A percentile compares a stretch with the other conserved stretches of the same genome.
Conservation (phyloP, 2,113 vertebrate genomes). For the human region DNA sequence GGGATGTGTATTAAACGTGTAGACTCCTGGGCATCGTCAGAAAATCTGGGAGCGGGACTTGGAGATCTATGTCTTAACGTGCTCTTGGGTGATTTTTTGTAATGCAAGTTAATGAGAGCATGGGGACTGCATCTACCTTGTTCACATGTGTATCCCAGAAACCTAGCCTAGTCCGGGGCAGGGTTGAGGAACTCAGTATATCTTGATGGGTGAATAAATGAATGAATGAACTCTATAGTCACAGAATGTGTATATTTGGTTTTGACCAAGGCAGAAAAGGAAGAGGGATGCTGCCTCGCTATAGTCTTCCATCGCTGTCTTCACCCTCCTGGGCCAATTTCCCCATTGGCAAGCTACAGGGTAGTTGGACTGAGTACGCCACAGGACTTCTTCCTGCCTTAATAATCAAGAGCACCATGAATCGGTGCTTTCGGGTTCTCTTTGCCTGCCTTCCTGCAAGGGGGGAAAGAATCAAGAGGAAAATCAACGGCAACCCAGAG, state of each 20-base stretch:
- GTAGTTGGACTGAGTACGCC: background rate
- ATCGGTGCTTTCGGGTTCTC: background rate
- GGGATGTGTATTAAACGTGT: rapidly evolving
- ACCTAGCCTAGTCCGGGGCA: background rate
- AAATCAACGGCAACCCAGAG: background rate
- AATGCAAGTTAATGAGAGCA: background rate
- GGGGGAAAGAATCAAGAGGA: background rate
- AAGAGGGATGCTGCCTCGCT: background rate
- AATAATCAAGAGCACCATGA: too few species aligned
- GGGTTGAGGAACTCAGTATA: background rate
- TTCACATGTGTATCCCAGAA: background rate
- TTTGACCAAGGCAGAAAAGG: background rate
- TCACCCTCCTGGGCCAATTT: background rate
- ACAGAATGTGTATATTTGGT: background rate
- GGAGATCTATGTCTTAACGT: background rate
- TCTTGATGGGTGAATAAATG: background rate
- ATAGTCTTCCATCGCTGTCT: rapidly evolving
- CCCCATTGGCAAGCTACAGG: background rate
- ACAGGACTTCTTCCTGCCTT: background rate
- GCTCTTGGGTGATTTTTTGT: background rate
- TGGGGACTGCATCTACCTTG: background rate
- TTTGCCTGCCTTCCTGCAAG: background rate
- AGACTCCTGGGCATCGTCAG: background rate
- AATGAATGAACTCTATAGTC: background rate
- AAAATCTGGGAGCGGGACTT: background rate